phyloP scores from a whole-genome alignment of 2,113 vertebrate genomes.

The Enhydra lutris region DNA sequence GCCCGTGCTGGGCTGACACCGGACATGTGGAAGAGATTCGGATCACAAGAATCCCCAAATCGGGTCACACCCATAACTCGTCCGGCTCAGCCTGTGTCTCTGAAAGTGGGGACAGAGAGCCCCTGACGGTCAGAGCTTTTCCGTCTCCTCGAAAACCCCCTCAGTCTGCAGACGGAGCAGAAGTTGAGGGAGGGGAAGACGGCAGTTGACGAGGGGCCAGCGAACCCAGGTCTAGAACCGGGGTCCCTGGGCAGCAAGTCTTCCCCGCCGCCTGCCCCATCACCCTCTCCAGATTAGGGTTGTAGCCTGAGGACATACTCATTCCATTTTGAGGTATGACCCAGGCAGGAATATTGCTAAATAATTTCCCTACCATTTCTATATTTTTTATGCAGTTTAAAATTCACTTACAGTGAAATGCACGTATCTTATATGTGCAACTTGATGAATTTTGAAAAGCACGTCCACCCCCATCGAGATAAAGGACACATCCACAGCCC shows the following conservation, averaged over 20 bases:
- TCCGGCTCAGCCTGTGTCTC: background rate
- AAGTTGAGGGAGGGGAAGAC: background rate
- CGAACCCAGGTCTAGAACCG: background rate
- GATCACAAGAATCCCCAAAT: constrained; percentile 26
- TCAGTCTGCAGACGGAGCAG: background rate
- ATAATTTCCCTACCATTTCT: background rate
- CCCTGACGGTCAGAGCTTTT: background rate
- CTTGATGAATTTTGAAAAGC: background rate
- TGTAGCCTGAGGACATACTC: background rate
- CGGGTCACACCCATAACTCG: constrained; percentile 26
- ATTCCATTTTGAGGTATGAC: background rate
- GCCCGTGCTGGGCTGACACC: constrained; percentile 41
- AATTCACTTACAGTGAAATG: background rate
- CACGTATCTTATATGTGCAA: background rate
- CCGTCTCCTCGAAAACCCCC: background rate
- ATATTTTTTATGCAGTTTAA: background rate
- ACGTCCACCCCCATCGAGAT: background rate
- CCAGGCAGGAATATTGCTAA: background rate
- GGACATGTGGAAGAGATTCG: constrained; percentile 82
- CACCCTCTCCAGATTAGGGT: background rate
- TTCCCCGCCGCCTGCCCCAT: fast-evolving
- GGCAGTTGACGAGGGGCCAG: background rate
- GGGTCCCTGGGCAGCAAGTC: fast-evolving
- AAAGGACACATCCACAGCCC: background rate
- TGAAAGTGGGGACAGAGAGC: background rate